Conservation (phyloP, 2,113 vertebrate species). For the Cinclus mexicanus region DNA sequence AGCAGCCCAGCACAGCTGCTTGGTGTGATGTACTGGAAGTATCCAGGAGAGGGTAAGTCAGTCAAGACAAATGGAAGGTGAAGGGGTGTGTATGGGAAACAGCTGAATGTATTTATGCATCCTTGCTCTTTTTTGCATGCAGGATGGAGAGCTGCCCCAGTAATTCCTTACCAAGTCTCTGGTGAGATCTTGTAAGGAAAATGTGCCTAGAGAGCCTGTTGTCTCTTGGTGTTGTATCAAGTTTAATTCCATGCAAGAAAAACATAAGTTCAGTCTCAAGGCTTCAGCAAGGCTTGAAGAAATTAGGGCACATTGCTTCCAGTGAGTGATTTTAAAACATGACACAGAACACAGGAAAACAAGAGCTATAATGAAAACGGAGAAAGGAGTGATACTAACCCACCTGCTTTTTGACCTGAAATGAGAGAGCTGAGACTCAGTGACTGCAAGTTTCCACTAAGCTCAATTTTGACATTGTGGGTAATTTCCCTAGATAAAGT, state of each 20-base stretch:
- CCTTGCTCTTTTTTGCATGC: not conserved
- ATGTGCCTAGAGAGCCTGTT: not conserved
- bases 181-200: not conserved
- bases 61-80: not conserved
- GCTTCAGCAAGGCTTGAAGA: not conserved
- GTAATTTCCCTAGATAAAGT: not conserved
- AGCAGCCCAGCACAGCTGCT: not conserved
- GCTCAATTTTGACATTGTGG: not conserved
- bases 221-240: not conserved
- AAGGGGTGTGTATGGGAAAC: not conserved
- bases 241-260: not conserved
- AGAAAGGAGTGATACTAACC: not conserved
- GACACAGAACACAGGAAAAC: not conserved
- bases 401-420: not conserved
- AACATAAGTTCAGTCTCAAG: not conserved
- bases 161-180: not conserved
- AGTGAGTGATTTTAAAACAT: conserved; percentile 18
- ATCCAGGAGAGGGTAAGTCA: not conserved
- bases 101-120: not conserved
- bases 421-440: not conserved
- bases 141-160: not conserved
- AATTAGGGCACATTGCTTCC: conserved; percentile 26
- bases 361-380: not conserved
- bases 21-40: not conserved
- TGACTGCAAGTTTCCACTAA: not conserved